Conservation (phyloP, 2,888 invertebrate genomes). For the Copidosoma aretas region DNA sequence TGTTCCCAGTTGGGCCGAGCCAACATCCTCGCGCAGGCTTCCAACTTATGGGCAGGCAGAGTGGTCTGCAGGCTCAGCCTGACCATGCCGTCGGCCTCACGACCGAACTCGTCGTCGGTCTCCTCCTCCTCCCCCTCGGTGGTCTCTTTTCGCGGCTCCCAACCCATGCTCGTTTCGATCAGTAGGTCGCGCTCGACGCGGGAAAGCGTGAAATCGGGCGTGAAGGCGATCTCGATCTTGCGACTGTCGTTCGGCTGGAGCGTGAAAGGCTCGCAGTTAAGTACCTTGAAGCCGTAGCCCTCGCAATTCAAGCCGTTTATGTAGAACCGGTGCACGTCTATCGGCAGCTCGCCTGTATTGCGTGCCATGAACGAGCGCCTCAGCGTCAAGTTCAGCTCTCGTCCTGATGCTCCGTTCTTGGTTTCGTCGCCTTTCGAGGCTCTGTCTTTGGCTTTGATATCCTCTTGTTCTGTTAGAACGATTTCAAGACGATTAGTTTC, state of each 20-base stretch:
- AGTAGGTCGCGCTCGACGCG: conserved; percentile 72
- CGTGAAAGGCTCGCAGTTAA: conserved; percentile 76
- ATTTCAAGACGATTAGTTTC: too few species aligned
- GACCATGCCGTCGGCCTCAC: conserved; percentile 48
- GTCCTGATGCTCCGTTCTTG: too few species aligned
- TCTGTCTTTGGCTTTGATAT: conserved; percentile 57
- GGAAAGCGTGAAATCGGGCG: conserved; percentile 85
- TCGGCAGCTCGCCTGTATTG: conserved; percentile 90
- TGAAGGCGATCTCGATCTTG: conserved; percentile 85
- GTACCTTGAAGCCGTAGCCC: conserved; percentile 80
- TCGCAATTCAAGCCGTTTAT: conserved; percentile 75
- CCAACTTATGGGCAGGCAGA: conserved; percentile 70
- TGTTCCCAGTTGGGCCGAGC: conserved; percentile 81
- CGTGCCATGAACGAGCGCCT: conserved; percentile 83
- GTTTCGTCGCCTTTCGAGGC: too few species aligned
- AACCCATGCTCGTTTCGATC: conserved; percentile 68
- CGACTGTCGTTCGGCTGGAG: conserved; percentile 76
- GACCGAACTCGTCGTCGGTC: not conserved
- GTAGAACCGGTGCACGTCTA: conserved; percentile 72
- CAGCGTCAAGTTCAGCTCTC: conserved; percentile 70
- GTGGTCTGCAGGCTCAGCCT: conserved; percentile 60
- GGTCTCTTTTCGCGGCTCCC: conserved; percentile 21
- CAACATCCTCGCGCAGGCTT: conserved; percentile 73
- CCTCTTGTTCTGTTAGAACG: conserved; percentile 17
- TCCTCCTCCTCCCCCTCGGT: not conserved